These are phyloP conservation scores for Chymomyza fuscimana DNA, from an alignment of 2,888 invertebrate species.

Conservation along the genomic window DNA sequence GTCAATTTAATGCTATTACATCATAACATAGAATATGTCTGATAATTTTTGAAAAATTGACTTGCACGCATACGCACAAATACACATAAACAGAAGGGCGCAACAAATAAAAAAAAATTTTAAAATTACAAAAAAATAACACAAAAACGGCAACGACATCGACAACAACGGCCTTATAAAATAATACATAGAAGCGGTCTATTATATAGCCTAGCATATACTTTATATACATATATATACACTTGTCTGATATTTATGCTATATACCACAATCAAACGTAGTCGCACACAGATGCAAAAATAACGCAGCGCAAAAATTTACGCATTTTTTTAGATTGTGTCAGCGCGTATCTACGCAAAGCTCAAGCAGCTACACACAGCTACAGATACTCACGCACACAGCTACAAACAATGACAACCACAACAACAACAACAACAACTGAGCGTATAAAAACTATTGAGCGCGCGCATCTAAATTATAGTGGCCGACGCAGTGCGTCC, in stretches of 20 bases:
- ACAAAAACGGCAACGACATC: neutral
- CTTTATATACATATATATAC: neutral
- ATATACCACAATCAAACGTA: neutral
- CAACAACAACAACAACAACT: neutral
- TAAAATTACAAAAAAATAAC: slow-evolving; percentile 21
- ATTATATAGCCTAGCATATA: neutral
- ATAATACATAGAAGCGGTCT: neutral
- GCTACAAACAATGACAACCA: neutral
- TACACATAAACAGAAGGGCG: slow-evolving; percentile 36
- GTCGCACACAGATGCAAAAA: slow-evolving; percentile 24
- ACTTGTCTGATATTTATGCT: slow-evolving; percentile 4
- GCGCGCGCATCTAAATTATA: slow-evolving; percentile 56
- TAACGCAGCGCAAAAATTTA: slow-evolving; percentile 47
- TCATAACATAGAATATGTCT: slow-evolving; percentile 34
- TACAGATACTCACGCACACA: neutral
- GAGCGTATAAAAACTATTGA: slow-evolving; percentile 2
- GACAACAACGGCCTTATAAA: neutral
- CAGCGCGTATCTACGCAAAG: slow-evolving; percentile 26
- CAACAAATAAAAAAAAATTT: slow-evolving; percentile 42
- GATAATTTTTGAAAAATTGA: slow-evolving; percentile 44
- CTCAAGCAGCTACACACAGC: slow-evolving; percentile 5
- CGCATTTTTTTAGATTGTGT: slow-evolving; percentile 49
- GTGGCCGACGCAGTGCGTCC: slow-evolving; percentile 5
- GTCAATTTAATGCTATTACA: slow-evolving; percentile 55
- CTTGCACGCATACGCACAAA: slow-evolving; percentile 14